Conservation (phyloP, 2,113 vertebrate species). For the Lipotes vexillifer region DNA sequence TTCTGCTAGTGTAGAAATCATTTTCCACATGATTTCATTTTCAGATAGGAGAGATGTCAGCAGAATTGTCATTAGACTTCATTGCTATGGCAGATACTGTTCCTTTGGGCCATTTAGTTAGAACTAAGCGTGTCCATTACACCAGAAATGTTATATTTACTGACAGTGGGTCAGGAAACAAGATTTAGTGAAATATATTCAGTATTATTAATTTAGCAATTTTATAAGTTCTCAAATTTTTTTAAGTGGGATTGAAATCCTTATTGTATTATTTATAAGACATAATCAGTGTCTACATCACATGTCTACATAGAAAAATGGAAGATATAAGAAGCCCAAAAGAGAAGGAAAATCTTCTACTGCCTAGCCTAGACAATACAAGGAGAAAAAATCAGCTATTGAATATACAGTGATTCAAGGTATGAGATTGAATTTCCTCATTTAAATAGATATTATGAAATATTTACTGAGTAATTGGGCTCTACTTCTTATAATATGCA, state of each 20-base stretch:
- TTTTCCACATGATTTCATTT: constrained; percentile 65
- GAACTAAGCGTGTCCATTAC: neutral
- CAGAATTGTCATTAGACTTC: constrained; percentile 45
- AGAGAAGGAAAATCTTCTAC: neutral
- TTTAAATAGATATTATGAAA: neutral
- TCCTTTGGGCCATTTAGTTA: constrained; percentile 12
- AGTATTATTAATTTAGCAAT: constrained; percentile 10
- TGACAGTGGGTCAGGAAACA: constrained; percentile 11
- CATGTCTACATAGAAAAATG: neutral
- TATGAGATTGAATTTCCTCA: neutral
- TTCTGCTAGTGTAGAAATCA: constrained; percentile 41
- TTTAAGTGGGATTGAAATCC: neutral
- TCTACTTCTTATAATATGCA: neutral
- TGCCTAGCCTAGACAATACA: neutral
- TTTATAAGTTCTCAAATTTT: neutral
- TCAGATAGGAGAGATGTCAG: constrained; percentile 27
- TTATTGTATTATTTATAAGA: constrained; percentile 2
- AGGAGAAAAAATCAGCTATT: neutral
- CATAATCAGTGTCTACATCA: neutral
- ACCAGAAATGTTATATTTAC: constrained; percentile 27
- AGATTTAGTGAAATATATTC: neutral
- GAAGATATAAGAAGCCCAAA: neutral
- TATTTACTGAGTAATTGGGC: neutral
- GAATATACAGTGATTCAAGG: neutral
- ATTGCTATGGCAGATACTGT: neutral